Percentiles rank a stretch among this genome's conserved stretches.
Evolutionary conservation across 1,140 invertebrate genomes (phyloP).

Genomic region (Leguminivora glycinivorella): DNA sequence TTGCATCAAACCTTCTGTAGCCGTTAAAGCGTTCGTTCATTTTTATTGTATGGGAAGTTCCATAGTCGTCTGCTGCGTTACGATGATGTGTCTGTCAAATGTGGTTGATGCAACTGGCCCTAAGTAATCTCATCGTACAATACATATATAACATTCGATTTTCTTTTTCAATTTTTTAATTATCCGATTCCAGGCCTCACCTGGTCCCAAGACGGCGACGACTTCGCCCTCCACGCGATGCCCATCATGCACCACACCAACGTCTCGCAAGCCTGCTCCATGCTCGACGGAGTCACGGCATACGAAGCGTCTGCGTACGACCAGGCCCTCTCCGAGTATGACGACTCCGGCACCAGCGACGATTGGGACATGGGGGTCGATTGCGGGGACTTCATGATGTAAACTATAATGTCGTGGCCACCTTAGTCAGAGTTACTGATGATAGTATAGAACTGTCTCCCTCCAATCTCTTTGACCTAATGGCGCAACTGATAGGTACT

Average conservation of each 20-base stretch:
- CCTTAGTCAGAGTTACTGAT: not conserved
- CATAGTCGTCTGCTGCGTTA: no score
- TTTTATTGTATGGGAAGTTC: no score
- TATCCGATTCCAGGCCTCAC: constrained; percentile 71
- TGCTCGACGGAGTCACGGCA: constrained; percentile 79
- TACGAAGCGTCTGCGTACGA: constrained; percentile 81
- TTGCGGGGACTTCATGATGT: constrained; percentile 83
- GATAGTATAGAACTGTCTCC: no score
- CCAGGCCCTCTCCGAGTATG: constrained; percentile 80
- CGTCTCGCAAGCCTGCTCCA: constrained; percentile 78
- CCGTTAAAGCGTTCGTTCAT: no score
- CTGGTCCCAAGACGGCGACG: constrained; percentile 82
- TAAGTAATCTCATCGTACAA: no score
- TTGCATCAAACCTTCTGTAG: no score
- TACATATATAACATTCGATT: no score
- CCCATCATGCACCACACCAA: constrained; percentile 81
- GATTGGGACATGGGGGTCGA: constrained; percentile 82
- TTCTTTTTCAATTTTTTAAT: not conserved
- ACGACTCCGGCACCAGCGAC: constrained; percentile 79
- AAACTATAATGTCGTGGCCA: constrained; percentile 44
- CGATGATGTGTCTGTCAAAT: no score
- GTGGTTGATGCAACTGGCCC: no score
- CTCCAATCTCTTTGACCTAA: no score
- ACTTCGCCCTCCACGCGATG: constrained; percentile 81
- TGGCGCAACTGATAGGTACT: no score